Conservation (phyloP, 2,888 invertebrate species). For the Leptopterna dolabrata region DNA sequence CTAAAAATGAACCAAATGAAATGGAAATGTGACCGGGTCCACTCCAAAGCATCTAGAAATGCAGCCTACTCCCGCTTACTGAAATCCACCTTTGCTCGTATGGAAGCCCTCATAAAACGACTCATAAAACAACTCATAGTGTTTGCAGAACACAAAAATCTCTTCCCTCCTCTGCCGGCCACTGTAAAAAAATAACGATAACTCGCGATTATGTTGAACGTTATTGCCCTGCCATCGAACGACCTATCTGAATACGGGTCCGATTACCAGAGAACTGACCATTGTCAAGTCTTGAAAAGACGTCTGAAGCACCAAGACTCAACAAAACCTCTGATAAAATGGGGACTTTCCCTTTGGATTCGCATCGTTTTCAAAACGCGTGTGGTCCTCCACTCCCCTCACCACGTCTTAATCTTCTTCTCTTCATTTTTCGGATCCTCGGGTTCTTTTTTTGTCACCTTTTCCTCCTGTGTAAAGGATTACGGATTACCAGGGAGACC, state of each 20-base stretch:
- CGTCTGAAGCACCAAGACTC: not conserved
- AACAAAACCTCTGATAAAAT: not conserved
- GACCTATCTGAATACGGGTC: not conserved
- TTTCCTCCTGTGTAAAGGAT: not conserved
- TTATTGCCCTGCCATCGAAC: not conserved
- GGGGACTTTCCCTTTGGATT: not conserved
- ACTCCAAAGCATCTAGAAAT: no score
- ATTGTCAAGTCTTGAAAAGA: not conserved
- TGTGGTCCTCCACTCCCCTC: not conserved
- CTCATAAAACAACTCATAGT: no score
- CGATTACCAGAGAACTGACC: not conserved
- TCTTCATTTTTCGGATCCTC: not conserved
- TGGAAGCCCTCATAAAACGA: no score
- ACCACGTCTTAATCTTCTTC: conserved; percentile 27
- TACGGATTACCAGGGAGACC: not conserved
- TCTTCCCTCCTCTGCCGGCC: no score
- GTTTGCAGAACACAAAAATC: no score
- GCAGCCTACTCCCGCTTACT: no score
- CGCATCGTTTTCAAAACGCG: conserved; percentile 18
- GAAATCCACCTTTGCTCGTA: no score
- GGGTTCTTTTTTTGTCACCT: not conserved
- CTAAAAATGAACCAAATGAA: no score
- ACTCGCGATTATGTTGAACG: not conserved
- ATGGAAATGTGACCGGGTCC: no score
- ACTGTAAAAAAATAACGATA: no score